phyloP scores from a whole-genome alignment of 1,140 invertebrate genomes.

The Drosophila mojavensis region DNA sequence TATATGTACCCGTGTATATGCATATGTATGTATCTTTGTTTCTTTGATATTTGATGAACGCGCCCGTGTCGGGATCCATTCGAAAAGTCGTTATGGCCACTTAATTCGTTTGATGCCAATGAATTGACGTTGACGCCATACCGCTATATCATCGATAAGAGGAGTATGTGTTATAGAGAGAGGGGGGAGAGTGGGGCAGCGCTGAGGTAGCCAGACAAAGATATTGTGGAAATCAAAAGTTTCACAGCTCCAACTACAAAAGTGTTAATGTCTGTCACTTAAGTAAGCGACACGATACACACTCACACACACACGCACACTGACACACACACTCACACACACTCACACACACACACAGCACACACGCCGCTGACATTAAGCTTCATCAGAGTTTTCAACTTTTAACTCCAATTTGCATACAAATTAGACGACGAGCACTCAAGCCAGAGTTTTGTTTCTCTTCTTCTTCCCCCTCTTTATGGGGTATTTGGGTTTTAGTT shows the following conservation, averaged over 20 bases:
- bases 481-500: constrained; percentile 15
- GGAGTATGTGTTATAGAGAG: neutral
- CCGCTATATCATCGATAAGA: constrained; percentile 69
- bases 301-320: neutral
- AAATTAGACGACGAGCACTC: constrained; percentile 75
- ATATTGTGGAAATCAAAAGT: constrained; percentile 67
- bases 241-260: constrained; percentile 67
- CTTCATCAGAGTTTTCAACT: constrained; percentile 74
- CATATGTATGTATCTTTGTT: neutral
- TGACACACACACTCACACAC: neutral
- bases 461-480: neutral
- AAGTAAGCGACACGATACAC: constrained; percentile 35
- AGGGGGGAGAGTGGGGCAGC: neutral
- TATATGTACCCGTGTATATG: neutral
- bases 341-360: neutral
- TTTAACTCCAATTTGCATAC: constrained; percentile 72
- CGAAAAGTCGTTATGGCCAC: constrained; percentile 48
- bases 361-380: constrained; percentile 53
- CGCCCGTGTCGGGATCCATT: constrained; percentile 17
- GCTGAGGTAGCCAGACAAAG: neutral
- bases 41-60: constrained; percentile 40
- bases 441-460: constrained; percentile 37
- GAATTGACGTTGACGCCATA: constrained; percentile 65
- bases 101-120: constrained; percentile 71
- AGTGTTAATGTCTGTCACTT: constrained; percentile 81